phyloP scores from a whole-genome alignment of 2,113 vertebrate genomes.

The Forbesichthys papilliferus region DNA sequence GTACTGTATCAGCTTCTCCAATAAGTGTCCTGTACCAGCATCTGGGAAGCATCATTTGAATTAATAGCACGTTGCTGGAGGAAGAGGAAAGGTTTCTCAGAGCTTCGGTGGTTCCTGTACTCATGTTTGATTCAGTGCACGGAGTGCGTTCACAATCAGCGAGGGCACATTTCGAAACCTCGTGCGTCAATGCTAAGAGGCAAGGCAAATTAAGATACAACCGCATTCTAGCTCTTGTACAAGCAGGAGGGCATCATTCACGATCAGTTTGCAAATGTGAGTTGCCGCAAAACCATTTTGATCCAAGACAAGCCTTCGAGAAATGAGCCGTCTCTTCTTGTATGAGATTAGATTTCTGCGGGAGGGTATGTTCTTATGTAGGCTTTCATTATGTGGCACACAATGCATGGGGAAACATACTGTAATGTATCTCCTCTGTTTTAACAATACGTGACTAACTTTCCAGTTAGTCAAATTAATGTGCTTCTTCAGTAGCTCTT shows the following conservation, averaged over 20 bases:
- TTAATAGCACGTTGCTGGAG: constrained; percentile 29
- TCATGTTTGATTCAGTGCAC: constrained; percentile 12
- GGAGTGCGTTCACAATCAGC: constrained; percentile 16
- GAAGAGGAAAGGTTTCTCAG: constrained; percentile 12
- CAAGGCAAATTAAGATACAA: constrained; percentile 3
- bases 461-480: no score
- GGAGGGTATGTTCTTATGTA: constrained; percentile 1
- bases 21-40: constrained; percentile 30
- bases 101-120: constrained; percentile 9
- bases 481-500: no score
- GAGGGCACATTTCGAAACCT: constrained; percentile 16
- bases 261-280: constrained; percentile 10
- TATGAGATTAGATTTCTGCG: constrained; percentile 1
- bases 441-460: neutral
- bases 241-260: constrained; percentile 3
- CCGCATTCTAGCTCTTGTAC: constrained; percentile 8
- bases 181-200: constrained; percentile 12
- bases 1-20: constrained; percentile 24
- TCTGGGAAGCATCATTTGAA: constrained; percentile 47
- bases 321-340: constrained; percentile 2
- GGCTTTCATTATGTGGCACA: constrained; percentile 19
- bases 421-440: neutral
- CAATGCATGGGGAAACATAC: constrained; percentile 11
- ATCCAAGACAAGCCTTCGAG: constrained; percentile 4
- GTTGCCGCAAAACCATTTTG: constrained; percentile 21